Conservation (phyloP, 30 jellyfish, hydroid and myxozoan species). For the Clytia hemisphaerica region DNA sequence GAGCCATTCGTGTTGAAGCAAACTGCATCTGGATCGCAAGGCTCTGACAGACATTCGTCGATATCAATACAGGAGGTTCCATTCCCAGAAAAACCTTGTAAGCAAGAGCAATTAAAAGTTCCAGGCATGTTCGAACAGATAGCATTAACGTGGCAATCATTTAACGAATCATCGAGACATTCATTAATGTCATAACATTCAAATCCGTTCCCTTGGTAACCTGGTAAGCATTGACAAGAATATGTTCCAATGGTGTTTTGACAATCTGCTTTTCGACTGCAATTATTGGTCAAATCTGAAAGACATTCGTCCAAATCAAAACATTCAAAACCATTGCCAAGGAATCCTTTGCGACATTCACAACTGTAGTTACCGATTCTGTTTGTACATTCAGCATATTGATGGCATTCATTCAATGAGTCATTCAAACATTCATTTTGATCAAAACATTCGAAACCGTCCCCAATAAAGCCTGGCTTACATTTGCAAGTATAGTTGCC, state of each 20-base stretch:
- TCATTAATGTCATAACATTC: slow-evolving; percentile 27
- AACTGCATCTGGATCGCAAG: slow-evolving; percentile 23
- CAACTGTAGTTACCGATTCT: slow-evolving; percentile 24
- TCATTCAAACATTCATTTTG: slow-evolving; percentile 12
- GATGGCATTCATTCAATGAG: slow-evolving; percentile 4
- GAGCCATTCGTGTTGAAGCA: slow-evolving; percentile 34
- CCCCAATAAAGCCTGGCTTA: slow-evolving; percentile 29
- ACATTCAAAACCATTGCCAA: slow-evolving; percentile 37
- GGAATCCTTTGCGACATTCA: slow-evolving; percentile 24
- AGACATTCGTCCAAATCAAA: slow-evolving; percentile 42
- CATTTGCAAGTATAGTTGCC: slow-evolving; percentile 38
- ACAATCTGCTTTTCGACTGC: slow-evolving; percentile 27
- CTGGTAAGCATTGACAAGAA: background rate
- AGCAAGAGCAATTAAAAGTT: slow-evolving; percentile 17
- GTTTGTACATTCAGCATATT: slow-evolving; percentile 7
- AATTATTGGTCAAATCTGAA: slow-evolving; percentile 16
- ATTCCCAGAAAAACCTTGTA: slow-evolving; percentile 30
- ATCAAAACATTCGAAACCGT: slow-evolving; percentile 28
- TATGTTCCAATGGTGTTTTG: slow-evolving; percentile 30
- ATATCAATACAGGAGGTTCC: slow-evolving; percentile 29
- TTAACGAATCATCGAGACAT: slow-evolving; percentile 4
- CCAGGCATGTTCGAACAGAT: background rate
- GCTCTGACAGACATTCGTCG: slow-evolving; percentile 17
- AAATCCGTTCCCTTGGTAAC: slow-evolving; percentile 26
- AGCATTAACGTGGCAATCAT: slow-evolving; percentile 35